Evolutionary conservation across 2,888 invertebrate species (phyloP).

Genomic region (Pheosia gnoma): DNA sequence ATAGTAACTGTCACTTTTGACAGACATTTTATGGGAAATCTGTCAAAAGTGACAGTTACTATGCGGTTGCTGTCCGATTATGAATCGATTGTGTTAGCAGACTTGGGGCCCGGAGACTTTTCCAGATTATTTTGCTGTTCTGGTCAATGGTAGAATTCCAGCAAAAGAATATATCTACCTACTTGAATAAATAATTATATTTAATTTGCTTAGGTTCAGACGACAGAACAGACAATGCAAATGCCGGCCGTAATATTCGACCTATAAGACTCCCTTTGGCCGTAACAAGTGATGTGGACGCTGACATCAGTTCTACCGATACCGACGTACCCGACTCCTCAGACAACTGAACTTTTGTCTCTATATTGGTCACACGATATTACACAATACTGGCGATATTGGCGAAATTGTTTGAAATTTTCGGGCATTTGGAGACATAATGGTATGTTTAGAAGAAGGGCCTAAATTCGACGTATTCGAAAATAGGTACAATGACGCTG

Average conservation of each 20-base stretch:
- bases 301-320: conserved; percentile 71
- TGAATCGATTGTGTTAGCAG: too few relatives aligned
- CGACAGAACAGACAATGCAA: background rate
- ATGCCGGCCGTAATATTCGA: background rate
- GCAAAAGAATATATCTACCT: too few relatives aligned
- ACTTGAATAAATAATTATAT: background rate
- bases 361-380: too few relatives aligned
- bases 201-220: background rate
- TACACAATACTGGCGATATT: background rate
- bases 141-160: too few relatives aligned
- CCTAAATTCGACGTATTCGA: conserved; percentile 35
- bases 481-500: conserved; percentile 32
- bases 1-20: too few relatives aligned
- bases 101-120: too few relatives aligned
- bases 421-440: conserved; percentile 9
- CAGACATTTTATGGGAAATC: too few relatives aligned
- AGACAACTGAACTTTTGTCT: conserved; percentile 43
- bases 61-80: too few relatives aligned
- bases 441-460: conserved; percentile 20
- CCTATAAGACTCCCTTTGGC: conserved; percentile 1
- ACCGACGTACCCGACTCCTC: conserved; percentile 68
- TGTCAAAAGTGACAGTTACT: too few relatives aligned
- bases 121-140: too few relatives aligned
- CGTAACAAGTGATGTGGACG: conserved; percentile 63
- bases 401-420: background rate